Percentiles rank a stretch among this genome's conserved stretches.
Conservation (phyloP, 2,797 vertebrate species). For the Threskiornis aethiopicus region DNA sequence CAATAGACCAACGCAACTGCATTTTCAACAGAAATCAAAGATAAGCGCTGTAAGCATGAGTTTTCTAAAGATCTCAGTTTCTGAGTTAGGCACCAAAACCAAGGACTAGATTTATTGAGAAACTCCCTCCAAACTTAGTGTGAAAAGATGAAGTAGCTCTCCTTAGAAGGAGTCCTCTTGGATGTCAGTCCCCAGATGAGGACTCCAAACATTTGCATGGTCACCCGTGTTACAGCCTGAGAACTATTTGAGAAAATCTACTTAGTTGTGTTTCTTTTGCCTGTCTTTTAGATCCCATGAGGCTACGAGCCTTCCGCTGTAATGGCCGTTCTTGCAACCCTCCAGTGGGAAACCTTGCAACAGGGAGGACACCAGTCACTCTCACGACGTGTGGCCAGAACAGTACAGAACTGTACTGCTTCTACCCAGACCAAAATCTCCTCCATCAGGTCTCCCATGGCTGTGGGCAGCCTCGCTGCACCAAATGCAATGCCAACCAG, state of each 20-base stretch:
- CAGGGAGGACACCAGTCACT: slow-evolving; percentile 81
- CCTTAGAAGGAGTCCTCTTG: not conserved
- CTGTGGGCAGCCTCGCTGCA: slow-evolving; percentile 66
- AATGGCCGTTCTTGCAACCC: slow-evolving; percentile 84
- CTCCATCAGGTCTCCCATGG: not conserved
- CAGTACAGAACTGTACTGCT: slow-evolving; percentile 70
- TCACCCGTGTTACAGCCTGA: not conserved
- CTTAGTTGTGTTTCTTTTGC: not conserved
- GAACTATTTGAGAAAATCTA: not conserved
- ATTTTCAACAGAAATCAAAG: not conserved
- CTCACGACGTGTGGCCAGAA: slow-evolving; percentile 73
- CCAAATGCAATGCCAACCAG: slow-evolving; percentile 74
- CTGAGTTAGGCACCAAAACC: not conserved
- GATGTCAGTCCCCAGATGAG: not conserved
- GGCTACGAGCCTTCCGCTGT: slow-evolving; percentile 78
- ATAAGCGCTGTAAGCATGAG: not conserved
- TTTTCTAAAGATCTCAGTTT: not conserved
- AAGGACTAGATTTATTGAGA: not conserved
- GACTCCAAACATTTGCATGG: not conserved
- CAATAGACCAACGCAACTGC: accelerated
- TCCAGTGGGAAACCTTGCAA: slow-evolving; percentile 85
- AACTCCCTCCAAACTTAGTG: not conserved
- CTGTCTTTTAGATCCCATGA: slow-evolving; percentile 42
- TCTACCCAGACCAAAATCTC: slow-evolving; percentile 49
- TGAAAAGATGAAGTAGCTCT: not conserved